Evolutionary conservation across 1,140 invertebrate species (phyloP), one percentile per base, ranked within the genome.

Genomic region (Drosophila mojavensis): DNA sequence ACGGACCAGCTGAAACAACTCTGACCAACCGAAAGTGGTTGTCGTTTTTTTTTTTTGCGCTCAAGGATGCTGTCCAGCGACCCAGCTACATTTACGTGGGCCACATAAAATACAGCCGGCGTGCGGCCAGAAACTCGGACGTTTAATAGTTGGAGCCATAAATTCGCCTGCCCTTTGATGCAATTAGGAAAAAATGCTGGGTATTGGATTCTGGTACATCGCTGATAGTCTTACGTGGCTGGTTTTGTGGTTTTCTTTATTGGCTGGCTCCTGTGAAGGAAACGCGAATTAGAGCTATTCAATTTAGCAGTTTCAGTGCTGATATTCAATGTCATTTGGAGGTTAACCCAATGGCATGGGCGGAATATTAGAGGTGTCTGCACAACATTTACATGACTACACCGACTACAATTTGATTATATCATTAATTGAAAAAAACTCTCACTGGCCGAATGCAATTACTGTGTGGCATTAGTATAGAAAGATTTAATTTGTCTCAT

Each of bases 101-200:
- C 13, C 67, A 53, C 74, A 84, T 84, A 85, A 84, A 84, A 74
- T 62, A 79, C 63, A 73, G 53, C 60, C 64, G 54, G 53, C 24
- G 43, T 26, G 59, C 59, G 60, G 63, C 63, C 45, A n/a, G 9
- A 41, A 64, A 41, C 33, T 41, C 67, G 55, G 61, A 61, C 74
- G 65, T 75, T 71, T 64, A 75, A 75, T 71, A 75, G 63, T 75
- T 54, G 53, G 45, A 13, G 45, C 48, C 66, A 88, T 88, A 89
- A 88, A 88, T 88, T 89, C 78, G 70, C 56, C 51, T 13, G 80
- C 68, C 54, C 74, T 75, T 70, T 64, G 73, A 75, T 72, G 75
- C 80, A 88, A 88, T 88, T 84, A 81, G 70, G 64, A 66, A 53
- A 53, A 73, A 82, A 77, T 77, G 71, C 73, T 76, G 41, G 69